Evolutionary conservation across 2,113 vertebrate genomes (phyloP).

Genomic region (Colinus virginianus): DNA sequence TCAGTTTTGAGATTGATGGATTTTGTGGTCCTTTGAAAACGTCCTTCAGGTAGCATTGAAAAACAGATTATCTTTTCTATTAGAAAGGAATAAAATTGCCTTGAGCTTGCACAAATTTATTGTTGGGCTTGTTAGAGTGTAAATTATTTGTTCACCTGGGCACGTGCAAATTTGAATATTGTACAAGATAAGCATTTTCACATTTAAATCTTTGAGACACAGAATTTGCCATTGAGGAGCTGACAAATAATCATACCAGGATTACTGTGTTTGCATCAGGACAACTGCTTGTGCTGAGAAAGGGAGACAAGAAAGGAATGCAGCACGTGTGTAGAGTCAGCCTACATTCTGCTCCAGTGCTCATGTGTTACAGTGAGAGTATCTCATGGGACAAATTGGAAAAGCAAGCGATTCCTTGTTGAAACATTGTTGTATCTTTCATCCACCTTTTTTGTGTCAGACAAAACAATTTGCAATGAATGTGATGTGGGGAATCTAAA

Average conservation of each 20-base stretch:
- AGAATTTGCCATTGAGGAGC: not conserved
- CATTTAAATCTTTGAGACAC: not conserved
- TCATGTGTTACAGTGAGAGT: not conserved
- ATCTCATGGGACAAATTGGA: not conserved
- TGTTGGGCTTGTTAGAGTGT: not conserved
- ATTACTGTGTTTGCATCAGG: not conserved
- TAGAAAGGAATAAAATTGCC: not conserved
- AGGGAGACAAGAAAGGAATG: not conserved
- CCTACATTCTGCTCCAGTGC: not conserved
- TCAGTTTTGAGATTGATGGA: conserved; percentile 54
- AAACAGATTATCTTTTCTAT: not conserved
- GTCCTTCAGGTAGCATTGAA: not conserved
- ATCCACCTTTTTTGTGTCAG: not conserved
- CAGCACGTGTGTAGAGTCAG: not conserved
- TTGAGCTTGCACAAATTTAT: not conserved
- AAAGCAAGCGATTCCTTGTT: not conserved
- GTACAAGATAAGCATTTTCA: not conserved
- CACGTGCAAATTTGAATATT: not conserved
- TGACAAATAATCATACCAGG: not conserved
- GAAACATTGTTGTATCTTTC: not conserved
- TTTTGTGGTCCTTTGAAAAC: conserved; percentile 4
- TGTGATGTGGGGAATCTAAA: not conserved
- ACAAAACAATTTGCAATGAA: not conserved
- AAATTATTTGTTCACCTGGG: not conserved
- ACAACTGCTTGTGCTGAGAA: not conserved